Percentiles rank a stretch among this genome's conserved stretches.
phyloP scores from a whole-genome alignment of 1,140 invertebrate species.

The honey bee (Apis mellifera) region DNA sequence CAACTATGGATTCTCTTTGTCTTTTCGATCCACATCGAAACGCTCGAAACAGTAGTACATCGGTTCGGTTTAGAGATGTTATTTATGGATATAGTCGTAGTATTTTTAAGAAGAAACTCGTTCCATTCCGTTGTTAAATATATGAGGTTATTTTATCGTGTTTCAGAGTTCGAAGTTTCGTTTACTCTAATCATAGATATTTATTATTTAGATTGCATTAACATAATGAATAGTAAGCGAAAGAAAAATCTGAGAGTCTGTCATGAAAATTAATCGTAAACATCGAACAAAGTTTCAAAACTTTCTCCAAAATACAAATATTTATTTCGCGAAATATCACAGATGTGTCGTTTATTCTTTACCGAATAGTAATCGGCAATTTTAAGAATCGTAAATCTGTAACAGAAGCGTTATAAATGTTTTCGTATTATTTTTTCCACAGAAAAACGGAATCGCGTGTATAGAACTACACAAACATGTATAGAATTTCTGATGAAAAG shows the following conservation, averaged over 20 bases:
- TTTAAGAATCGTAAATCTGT: background rate
- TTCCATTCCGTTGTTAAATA: background rate
- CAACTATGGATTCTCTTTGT: background rate
- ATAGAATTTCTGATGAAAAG: slow-evolving; percentile 1
- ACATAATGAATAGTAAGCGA: too few species aligned
- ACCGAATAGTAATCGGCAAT: background rate
- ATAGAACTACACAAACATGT: background rate
- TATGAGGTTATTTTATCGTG: too few species aligned
- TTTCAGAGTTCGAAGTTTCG: too few species aligned
- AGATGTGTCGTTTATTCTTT: background rate
- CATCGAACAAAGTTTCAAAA: too few species aligned
- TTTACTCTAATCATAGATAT: too few species aligned
- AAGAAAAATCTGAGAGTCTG: background rate
- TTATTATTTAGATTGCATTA: too few species aligned
- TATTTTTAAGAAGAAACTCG: background rate
- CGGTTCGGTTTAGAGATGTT: slow-evolving; percentile 10
- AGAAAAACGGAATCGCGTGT: background rate
- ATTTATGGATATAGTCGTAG: background rate
- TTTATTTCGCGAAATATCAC: background rate
- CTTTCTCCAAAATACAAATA: background rate
- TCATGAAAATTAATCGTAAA: background rate
- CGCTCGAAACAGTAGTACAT: background rate
- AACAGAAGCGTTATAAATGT: background rate
- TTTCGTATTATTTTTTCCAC: background rate
- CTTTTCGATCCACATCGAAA: background rate